Conservation (phyloP, 2,797 vertebrate species). For the Gallinago solitaria region DNA sequence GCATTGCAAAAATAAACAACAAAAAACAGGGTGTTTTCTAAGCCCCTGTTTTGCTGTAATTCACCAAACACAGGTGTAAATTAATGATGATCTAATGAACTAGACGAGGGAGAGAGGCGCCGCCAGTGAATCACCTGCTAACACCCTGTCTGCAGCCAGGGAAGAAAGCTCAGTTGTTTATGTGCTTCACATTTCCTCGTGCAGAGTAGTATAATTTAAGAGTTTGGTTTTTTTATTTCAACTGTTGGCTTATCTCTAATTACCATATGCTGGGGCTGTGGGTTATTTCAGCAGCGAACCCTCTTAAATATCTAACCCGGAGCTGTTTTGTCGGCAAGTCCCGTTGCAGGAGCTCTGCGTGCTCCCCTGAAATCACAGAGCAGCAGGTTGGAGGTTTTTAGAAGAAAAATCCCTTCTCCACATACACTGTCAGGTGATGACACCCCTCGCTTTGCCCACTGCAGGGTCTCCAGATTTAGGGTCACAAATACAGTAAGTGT, state of each 20-base stretch:
- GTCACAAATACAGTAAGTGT: neutral
- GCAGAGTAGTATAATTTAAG: neutral
- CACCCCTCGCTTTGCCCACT: fast-evolving
- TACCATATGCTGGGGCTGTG: neutral
- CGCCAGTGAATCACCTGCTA: neutral
- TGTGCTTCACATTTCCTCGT: neutral
- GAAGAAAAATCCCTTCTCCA: neutral
- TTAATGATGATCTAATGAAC: neutral
- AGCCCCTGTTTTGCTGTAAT: neutral
- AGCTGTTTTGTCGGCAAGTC: neutral
- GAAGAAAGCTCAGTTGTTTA: neutral
- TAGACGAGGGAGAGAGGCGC: neutral
- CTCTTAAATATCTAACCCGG: neutral
- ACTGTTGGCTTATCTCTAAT: conserved; percentile 10
- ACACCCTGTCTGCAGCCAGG: neutral
- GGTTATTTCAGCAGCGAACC: neutral
- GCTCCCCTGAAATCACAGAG: neutral
- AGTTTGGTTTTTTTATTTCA: neutral
- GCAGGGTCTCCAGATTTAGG: neutral
- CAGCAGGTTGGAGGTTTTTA: neutral
- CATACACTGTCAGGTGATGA: fast-evolving
- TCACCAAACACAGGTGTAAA: neutral
- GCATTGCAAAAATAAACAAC: neutral
- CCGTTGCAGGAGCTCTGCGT: neutral
- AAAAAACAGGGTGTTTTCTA: neutral